Evolutionary conservation across 2,888 invertebrate species (phyloP).

Genomic region (Atethmia centrago): DNA sequence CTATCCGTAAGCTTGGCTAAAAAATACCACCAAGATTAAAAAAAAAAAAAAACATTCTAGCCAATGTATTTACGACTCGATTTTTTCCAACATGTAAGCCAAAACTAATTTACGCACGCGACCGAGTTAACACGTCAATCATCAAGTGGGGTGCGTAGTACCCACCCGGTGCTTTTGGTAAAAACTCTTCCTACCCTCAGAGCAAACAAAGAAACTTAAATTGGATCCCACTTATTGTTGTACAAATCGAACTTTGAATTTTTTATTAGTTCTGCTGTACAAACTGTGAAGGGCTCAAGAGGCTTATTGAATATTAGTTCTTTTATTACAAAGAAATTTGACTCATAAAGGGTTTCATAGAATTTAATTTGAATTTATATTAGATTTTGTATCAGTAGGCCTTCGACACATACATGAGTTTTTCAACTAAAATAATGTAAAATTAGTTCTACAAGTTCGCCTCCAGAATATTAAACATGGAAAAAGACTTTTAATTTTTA

Average conservation of each 20-base stretch:
- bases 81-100: slow-evolving; percentile 61
- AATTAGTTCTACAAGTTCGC: not conserved
- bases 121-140: slow-evolving; percentile 73
- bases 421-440: not conserved
- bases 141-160: slow-evolving; percentile 68
- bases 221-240: slow-evolving; percentile 77
- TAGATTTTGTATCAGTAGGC: not conserved
- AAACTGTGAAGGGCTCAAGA: slow-evolving; percentile 60
- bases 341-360: slow-evolving; percentile 43
- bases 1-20: not conserved
- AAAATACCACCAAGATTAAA: not conserved
- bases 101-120: slow-evolving; percentile 67
- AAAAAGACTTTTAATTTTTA: not conserved
- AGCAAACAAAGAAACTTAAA: slow-evolving; percentile 78
- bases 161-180: slow-evolving; percentile 64
- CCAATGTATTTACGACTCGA: not conserved
- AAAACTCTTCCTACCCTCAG: slow-evolving; percentile 72
- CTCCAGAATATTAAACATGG: not conserved
- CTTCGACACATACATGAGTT: not conserved
- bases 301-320: slow-evolving; percentile 59
- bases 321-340: slow-evolving; percentile 52
- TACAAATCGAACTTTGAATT: slow-evolving; percentile 77
- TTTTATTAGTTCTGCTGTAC: slow-evolving; percentile 71
- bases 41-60: not conserved
- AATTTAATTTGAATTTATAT: slow-evolving; percentile 32